Base-by-base conservation (phyloP, 2,113 vertebrate genomes). In the Lampris megalopsis region DNA sequence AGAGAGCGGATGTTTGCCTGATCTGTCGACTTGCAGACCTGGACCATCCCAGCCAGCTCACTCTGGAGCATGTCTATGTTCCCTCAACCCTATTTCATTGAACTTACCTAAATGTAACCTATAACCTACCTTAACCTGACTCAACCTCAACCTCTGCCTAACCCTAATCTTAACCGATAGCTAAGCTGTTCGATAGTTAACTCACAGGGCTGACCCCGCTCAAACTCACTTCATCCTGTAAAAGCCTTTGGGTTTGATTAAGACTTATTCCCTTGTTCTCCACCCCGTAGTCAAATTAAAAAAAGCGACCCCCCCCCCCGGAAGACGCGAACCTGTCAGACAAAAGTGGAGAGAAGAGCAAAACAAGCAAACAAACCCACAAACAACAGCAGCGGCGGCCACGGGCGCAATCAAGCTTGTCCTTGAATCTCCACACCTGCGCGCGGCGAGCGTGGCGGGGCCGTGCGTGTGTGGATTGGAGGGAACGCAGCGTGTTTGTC, bases 371-470 rank as follows among this genome's bases (percentile, higher is more conserved):
- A 89, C 89, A 93, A 88, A 86, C 81, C 73, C 57, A 59, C 60
- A 75, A 89, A 87, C 82, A 79, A 88, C 81, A 79, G 78, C 85
- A 66, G 80, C 77, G 64, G 45, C 75, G 64, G 45, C 75, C 66
- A 58, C 63, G 8, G 80, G 65, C 79, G 54, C 84, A 82, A 77
- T 90, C 88, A 79, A 89, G 86, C 86, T 92, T 48, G 89, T 92
- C 90, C 92, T 92, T 93, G 90, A 91, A 85, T 91, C 87, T 89
- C 80, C 90, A 83, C 93, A 93, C 91, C 92, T 92, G 92, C 71
- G 90, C 82, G 79, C 75, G 73, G 43, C 3, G 75, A 79, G 48
- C 76, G 89, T 79, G 68, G 75, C 86, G n/a, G 71, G 85, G 84
- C 80, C 83, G 50, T 86, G 84, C 83, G 50, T 86, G 84, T 68